Evolutionary conservation across 2,797 vertebrate genomes (phyloP).

Genomic region (Numenius phaeopus): DNA sequence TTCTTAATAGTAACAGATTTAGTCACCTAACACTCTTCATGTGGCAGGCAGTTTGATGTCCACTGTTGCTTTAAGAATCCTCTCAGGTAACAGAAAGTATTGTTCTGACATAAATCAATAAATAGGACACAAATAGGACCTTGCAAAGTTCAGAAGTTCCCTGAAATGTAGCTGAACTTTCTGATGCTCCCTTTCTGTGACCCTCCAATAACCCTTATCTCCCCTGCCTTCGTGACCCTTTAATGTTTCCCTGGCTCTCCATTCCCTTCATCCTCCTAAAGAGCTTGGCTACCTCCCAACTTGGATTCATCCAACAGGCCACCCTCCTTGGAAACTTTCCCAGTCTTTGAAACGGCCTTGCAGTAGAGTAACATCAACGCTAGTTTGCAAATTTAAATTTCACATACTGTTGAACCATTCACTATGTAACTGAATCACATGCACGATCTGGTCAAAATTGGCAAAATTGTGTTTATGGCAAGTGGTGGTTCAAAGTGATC

Average conservation of each 20-base stretch:
- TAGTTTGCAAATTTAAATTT: background rate
- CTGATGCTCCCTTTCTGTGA: slow-evolving; percentile 28
- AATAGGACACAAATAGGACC: slow-evolving; percentile 8
- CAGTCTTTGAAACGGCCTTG: slow-evolving; percentile 39
- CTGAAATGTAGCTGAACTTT: slow-evolving; percentile 42
- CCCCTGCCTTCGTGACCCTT: slow-evolving; percentile 14
- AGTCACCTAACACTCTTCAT: slow-evolving; percentile 46
- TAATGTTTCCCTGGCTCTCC: slow-evolving; percentile 41
- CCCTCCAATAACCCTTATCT: slow-evolving; percentile 37
- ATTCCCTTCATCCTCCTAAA: slow-evolving; percentile 36
- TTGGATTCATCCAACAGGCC: slow-evolving; percentile 5
- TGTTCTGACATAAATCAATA: background rate
- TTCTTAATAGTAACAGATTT: slow-evolving; percentile 51
- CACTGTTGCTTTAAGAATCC: slow-evolving; percentile 34
- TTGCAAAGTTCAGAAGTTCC: slow-evolving; percentile 35
- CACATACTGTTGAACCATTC: background rate
- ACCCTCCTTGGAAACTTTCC: slow-evolving; percentile 34
- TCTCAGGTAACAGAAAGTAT: slow-evolving; percentile 29
- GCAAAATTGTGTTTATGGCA: background rate
- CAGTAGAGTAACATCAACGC: background rate
- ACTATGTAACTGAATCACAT: background rate
- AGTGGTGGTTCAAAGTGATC: background rate
- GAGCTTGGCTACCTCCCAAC: slow-evolving; percentile 24
- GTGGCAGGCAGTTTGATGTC: background rate
- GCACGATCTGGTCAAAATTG: background rate